Evolutionary conservation across 92 coral and sea anemone genomes (phyloP).

Genomic region (Parazoanthus darwini): DNA sequence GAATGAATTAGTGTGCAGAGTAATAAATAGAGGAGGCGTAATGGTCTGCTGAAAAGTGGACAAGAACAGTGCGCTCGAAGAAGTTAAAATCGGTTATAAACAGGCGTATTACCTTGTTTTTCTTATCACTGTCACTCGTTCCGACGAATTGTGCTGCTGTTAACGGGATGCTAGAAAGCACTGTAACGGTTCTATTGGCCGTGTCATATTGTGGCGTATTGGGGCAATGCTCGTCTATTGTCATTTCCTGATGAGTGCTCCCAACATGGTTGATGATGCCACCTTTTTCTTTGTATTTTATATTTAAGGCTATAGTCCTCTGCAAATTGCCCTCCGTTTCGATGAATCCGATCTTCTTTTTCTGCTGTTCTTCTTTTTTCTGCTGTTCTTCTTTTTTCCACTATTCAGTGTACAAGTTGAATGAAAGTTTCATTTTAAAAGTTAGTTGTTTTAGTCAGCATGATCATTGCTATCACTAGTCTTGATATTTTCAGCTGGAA

Average conservation of each 20-base stretch:
- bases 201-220: conserved; percentile 10
- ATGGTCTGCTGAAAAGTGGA: conserved; percentile 1
- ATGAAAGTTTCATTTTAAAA: too few relatives aligned
- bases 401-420: not conserved
- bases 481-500: too few relatives aligned
- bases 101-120: conserved; percentile 17
- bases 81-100: conserved; percentile 20
- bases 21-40: conserved; percentile 9
- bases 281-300: conserved; percentile 16
- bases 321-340: not conserved
- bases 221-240: conserved; percentile 12
- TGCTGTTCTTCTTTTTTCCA: not conserved
- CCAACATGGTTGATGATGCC: not conserved
- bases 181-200: conserved; percentile 14
- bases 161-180: conserved; percentile 16
- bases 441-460: too few relatives aligned
- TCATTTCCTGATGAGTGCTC: conserved; percentile 30
- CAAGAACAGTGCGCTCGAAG: conserved; percentile 3
- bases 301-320: too few relatives aligned
- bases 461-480: too few relatives aligned
- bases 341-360: conserved; percentile 2
- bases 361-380: not conserved
- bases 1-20: not conserved
- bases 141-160: conserved; percentile 15
- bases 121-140: conserved; percentile 6